These are phyloP conservation scores for Onychomys torridus DNA, from an alignment of 2,797 vertebrate species.

Conservation along the genomic window DNA sequence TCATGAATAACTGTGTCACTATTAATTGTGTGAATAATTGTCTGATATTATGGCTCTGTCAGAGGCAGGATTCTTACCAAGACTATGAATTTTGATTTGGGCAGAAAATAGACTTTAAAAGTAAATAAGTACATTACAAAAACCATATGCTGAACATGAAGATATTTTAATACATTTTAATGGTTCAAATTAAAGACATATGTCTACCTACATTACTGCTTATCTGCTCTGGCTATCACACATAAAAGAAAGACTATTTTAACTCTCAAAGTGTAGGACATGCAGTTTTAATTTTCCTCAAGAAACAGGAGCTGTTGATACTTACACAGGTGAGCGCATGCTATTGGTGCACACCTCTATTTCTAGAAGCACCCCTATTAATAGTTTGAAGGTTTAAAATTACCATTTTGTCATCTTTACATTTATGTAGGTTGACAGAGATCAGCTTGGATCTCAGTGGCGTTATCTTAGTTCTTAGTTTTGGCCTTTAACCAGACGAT, in stretches of 20 bases:
- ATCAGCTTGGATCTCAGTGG: background rate
- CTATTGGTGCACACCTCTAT: background rate
- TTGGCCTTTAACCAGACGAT: background rate
- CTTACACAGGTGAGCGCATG: background rate
- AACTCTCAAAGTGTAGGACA: background rate
- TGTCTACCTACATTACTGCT: background rate
- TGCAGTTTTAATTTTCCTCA: background rate
- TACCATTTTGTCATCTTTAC: background rate
- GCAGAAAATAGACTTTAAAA: background rate
- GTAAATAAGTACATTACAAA: background rate
- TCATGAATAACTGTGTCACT: background rate
- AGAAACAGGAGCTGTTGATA: background rate
- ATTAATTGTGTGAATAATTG: background rate
- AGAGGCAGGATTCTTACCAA: background rate
- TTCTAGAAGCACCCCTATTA: background rate
- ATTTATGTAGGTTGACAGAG: background rate
- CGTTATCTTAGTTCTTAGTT: background rate
- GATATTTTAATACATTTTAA: background rate
- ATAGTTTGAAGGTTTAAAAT: background rate
- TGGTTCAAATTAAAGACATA: conserved; percentile 5
- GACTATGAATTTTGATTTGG: background rate
- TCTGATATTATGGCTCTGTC: too few species aligned
- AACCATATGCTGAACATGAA: background rate
- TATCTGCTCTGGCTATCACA: background rate
- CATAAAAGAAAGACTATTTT: conserved; percentile 23